Conservation (phyloP, 2,113 vertebrate genomes). For the Serilophus lunatus region DNA sequence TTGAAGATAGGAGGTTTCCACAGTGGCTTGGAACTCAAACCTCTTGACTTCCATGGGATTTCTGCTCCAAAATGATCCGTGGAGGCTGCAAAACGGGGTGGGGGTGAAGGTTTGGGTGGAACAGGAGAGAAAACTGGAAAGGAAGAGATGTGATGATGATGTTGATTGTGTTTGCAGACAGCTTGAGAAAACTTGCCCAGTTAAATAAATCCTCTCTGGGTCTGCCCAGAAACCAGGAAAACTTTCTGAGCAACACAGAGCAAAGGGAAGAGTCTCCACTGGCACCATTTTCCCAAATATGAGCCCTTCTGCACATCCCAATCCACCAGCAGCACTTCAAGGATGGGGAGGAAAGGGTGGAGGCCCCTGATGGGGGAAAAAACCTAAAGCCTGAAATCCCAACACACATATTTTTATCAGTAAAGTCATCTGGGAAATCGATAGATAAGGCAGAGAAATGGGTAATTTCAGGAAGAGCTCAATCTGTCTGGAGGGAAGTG, state of each 20-base stretch:
- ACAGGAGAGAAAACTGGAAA: not conserved
- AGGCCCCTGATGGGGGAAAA: not conserved
- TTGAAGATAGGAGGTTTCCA: not conserved
- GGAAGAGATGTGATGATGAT: fast-evolving
- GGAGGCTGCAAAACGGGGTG: not conserved
- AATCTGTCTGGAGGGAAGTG: not conserved
- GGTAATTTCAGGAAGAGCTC: not conserved
- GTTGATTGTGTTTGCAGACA: not conserved
- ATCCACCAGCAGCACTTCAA: not conserved
- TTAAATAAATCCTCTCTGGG: not conserved
- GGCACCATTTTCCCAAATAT: fast-evolving
- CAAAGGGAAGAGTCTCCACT: fast-evolving
- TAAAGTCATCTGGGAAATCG: not conserved
- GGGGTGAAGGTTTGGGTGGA: not conserved
- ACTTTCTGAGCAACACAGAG: not conserved
- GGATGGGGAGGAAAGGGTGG: not conserved
- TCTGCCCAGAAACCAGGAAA: not conserved
- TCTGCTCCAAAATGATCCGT: fast-evolving
- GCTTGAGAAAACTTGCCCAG: not conserved
- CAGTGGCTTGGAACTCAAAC: not conserved
- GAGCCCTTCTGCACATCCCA: fast-evolving
- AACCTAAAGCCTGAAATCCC: not conserved
- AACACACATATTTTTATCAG: not conserved
- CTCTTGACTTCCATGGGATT: fast-evolving
- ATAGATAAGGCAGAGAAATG: not conserved